Evolutionary conservation across 2,888 invertebrate genomes (phyloP), one percentile per base, ranked within the genome.

Genomic region (Eilema sororculum): DNA sequence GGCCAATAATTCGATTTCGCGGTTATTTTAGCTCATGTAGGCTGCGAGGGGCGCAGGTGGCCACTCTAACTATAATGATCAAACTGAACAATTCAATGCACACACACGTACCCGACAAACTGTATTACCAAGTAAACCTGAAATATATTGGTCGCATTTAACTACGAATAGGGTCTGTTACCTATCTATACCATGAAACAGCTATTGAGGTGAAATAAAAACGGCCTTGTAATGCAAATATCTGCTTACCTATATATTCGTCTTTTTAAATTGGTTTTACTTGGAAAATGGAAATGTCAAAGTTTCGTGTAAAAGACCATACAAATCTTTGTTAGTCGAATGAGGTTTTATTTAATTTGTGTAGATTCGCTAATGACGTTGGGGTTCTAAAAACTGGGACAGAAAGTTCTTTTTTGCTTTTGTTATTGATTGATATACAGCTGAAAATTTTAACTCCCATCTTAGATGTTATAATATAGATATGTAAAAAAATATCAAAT

Each of bases 1-100:
- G 85, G 86, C 86, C 89, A 92, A 91, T 94, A 93, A 94, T 91
- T 93, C 92, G 91, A 93, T 94, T 93, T 92, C 87, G 91, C 88
- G 94, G 94, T 92, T 91, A 93, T 93, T 94, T 92, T 89, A 91
- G 89, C 89, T 87, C 88, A 88, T 89, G 87, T 89, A 86, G 88
- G 83, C 86, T 84, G 85, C 84, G 79, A 76, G 82, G 85, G 89
- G 78, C 89, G 86, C 94, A 95, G 94, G 92, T 94, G 80, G 91
- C 84, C 71, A 79, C 77, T 82, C 77, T 82, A 83, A 85, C 89
- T 87, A 86, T 88, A 89, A 90, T 90, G 88, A 90, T 90, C 88
- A 88, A 88, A 87, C 86, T 85, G 87, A 85, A 87, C 89, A 88
- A 87, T 87, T 81, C 87, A 82, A 86, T 87, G 78, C 76, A 72